Base-by-base conservation (phyloP, 2,888 invertebrate genomes). In the Cephus runcator region DNA sequence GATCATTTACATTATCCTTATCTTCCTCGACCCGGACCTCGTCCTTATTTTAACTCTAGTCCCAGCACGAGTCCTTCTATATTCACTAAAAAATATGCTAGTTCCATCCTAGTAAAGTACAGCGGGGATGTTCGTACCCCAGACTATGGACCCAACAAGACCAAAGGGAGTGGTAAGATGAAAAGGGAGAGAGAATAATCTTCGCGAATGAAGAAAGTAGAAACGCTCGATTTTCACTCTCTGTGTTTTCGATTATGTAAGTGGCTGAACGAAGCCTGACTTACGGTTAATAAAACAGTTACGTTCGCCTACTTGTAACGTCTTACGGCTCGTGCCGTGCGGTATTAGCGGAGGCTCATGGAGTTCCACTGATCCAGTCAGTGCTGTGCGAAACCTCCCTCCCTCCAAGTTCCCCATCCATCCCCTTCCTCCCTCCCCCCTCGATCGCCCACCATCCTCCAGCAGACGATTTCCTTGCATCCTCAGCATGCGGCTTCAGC, bases 241-340 rank as follows among this genome's bases (percentile, higher is more conserved):
- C 90, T 83, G 88, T 88, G 89, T 89, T 90, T 90, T 90, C 89
- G 89, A 90, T 90, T 90, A 90, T 88, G 86, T 88, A 90, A 90
- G 87, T 81, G 81, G 78, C 76, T 33, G 71, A 69, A 69, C 71
- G 71, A 30, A 30, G 71, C 71, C 33, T 33, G 71, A 30, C 71
- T 88, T 87, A 89, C 89, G 89, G 88, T 88, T 88, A 88, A 90
- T 89, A 87, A 90, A 90, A 90, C 90, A 89, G 89, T 89, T 90
- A 69, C 83, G 86, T 87, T 89, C 87, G 88, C 88, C 88, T 89
- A 88, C 89, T 87, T 87, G 86, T 85, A 86, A 84, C 81, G 82
- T 85, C 85, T 81, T 77, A 69, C 40, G 30, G 69, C 78, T 76
- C 79, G 76, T 75, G 69, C 75, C 36, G 77, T 69, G 75, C 73